Base-by-base conservation (phyloP, 2,888 invertebrate species). In the Spisula subtruncata region DNA sequence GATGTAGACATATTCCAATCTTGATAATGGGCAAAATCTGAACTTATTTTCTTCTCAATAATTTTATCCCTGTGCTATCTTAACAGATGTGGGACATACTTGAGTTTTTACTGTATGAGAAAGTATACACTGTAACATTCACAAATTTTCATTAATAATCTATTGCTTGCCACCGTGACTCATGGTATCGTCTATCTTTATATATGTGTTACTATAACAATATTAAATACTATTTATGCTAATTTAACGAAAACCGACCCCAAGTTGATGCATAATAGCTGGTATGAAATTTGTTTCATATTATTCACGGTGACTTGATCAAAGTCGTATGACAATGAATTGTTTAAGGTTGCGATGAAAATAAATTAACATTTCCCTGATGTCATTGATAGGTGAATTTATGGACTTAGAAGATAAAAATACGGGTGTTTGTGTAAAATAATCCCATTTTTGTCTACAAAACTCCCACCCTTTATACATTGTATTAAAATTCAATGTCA, bases 381-480 rank as follows among this genome's bases (percentile, higher is more conserved):
- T 66, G 48, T 66, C n/a, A 25, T 48, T 25, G 84, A 29, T 66
- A 71, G n/a, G 29, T 18, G n/a, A 71, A 71, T 71, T 66, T 66
- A n/a, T 25, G 10, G 12, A 25, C 41, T 20, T 29, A 10, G 60
- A 60, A 83, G 83, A 83, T 83, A 56, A 83, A 54, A 41, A 35
- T 35, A 35, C 16, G 41, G 41, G 41, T 41, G 4, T 83, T 41
- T 41, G 83, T 32, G 48, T 84, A n/a, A 56, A 81, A n/a, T 81
- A 80, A 81, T 81, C 86, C 56, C 86, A 60, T 46, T n/a, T 80
- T 86, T 86, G 56, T 16, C 60, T 56, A 81, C 60, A 81, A 86
- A 86, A 81, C 10, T 25, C 25, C 60, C 60, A n/a, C n/a, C 56
- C 60, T 66, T 66, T 66, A 66, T 2, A 66, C 25, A 25, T 25